Percentiles rank a stretch among this genome's conserved stretches.
Conservation (phyloP, 30 jellyfish, hydroid and myxozoan species). For the Cassiopea xamachana region DNA sequence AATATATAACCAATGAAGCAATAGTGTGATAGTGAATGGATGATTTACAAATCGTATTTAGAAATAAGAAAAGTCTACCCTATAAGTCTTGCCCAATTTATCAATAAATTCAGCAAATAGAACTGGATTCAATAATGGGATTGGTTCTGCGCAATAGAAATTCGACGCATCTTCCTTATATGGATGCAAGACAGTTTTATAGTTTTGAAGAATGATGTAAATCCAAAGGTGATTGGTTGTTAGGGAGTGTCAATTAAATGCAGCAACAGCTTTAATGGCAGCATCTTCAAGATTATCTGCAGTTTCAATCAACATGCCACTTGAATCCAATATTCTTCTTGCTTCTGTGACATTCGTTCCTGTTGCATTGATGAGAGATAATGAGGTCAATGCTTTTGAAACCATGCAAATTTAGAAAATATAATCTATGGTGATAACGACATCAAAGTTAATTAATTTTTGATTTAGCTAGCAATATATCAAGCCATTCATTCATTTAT, state of each 20-base stretch:
- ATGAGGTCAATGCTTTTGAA: no score
- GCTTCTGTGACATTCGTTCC: slow-evolving; percentile 99
- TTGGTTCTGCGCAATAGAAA: no score
- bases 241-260: slow-evolving; percentile 15
- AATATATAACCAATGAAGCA: background rate
- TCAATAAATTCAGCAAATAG: no score
- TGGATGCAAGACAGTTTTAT: background rate
- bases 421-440: no score
- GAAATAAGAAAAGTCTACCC: background rate
- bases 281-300: slow-evolving; percentile 99
- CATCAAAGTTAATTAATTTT: no score
- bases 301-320: slow-evolving; percentile 96
- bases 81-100: background rate
- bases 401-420: no score
- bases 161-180: background rate
- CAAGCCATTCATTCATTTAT: no score
- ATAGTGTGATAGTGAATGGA: background rate
- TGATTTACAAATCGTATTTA: background rate
- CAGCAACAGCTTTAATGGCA: slow-evolving; percentile 89
- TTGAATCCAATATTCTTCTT: slow-evolving; percentile 75
- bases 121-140: background rate
- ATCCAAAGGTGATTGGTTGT: background rate
- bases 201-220: background rate
- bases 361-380: slow-evolving; percentile 20
- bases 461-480: no score